Evolutionary conservation across 2,797 vertebrate genomes (phyloP), one percentile per base, ranked within the genome.

Genomic region (Leptoclinus maculatus): DNA sequence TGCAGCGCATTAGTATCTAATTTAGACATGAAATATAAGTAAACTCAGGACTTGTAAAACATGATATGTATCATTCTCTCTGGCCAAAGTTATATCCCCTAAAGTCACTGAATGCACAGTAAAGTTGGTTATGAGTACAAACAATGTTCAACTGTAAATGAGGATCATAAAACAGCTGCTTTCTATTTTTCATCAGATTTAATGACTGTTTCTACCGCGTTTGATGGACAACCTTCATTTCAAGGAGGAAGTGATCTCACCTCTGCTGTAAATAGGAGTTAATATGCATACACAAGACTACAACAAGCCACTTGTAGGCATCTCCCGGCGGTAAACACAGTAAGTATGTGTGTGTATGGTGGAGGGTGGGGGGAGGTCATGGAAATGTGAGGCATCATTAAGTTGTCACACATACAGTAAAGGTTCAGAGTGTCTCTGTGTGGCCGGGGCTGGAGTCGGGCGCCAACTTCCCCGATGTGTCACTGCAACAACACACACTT

Each of bases 371-470:
- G 29, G 81, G 79, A 83, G 90, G 87, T 88, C 71, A 82, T 90
- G 92, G 91, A 93, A 93, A 91, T 83, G 85, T 56, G 41, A 87
- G 84, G 87, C 81, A 84, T 91, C 90, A 91, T 92, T 92, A 91
- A 93, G 87, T 73, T 92, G 91, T 92, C 92, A 91, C 86, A 87
- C 72, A 68, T 80, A 74, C 80, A 90, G 88, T 81, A 66, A 80
- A 75, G 84, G 53, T 80, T 90, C 82, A 83, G 78, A 80, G 76
- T 76, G 86, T 80, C 70, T 81, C 69, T 78, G 74, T 74, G 81
- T 73, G 86, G 86, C 64, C 38, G 29, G 21, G 25, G 38, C 70
- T 43, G 62, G 41, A 80, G 60, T 8, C 39, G 36, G 63, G 76
- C 65, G 89, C 85, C 86, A 89, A 66, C 83, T 91, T 87, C 78